These are phyloP conservation scores for Solenopsis fugax DNA, from an alignment of 1,140 invertebrate genomes.

Conservation along the genomic window DNA sequence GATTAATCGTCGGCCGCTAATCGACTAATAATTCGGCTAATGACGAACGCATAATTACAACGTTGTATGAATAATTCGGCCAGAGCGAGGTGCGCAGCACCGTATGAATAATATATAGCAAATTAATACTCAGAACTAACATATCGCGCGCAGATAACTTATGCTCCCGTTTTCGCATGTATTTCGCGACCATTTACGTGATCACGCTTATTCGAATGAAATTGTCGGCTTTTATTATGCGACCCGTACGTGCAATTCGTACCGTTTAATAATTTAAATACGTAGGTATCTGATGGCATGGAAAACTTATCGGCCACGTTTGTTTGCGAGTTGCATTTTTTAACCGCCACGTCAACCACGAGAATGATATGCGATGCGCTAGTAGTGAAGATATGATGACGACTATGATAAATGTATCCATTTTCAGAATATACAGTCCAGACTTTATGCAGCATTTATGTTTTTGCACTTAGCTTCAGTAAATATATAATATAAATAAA, in stretches of 20 bases:
- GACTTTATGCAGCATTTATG: conserved; percentile 17
- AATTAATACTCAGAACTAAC: conserved; percentile 75
- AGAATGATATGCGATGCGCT: conserved; percentile 26
- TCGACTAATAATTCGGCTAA: conserved; percentile 76
- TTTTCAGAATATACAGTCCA: background rate
- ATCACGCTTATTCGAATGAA: conserved; percentile 48
- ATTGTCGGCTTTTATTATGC: conserved; percentile 60
- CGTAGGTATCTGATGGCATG: conserved; percentile 18
- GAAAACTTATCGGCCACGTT: conserved; percentile 49
- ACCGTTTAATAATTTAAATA: conserved; percentile 40
- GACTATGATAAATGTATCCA: conserved; percentile 41
- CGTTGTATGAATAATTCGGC: conserved; percentile 71
- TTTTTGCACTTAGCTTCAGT: background rate
- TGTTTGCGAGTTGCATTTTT: conserved; percentile 27
- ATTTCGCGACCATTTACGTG: conserved; percentile 47
- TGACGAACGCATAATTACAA: conserved; percentile 72
- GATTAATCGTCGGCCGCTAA: conserved; percentile 73
- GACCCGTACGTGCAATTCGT: conserved; percentile 31
- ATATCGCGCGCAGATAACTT: conserved; percentile 56
- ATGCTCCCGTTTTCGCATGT: conserved; percentile 42
- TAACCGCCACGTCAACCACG: conserved; percentile 26
- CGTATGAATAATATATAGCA: conserved; percentile 73
- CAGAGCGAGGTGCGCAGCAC: conserved; percentile 25
- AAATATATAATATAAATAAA: background rate
- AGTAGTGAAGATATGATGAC: conserved; percentile 13